Evolutionary conservation across 2,113 vertebrate genomes (phyloP).

Genomic region (Sceloporus tristichus): DNA sequence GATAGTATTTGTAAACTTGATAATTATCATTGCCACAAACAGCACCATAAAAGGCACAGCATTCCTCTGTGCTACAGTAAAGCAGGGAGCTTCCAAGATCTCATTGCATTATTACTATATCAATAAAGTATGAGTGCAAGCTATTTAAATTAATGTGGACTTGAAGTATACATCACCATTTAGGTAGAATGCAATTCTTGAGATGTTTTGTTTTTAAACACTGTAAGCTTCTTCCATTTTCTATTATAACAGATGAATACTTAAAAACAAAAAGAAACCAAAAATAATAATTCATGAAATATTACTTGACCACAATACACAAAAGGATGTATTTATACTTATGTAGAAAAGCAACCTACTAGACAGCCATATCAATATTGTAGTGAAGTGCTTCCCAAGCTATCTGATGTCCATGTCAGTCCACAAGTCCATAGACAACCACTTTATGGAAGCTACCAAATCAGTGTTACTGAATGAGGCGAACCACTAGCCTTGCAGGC

Average conservation of each 20-base stretch:
- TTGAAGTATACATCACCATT: neutral
- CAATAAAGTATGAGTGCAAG: conserved; percentile 18
- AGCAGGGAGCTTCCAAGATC: neutral
- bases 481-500: too few species aligned
- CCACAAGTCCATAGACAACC: too few species aligned
- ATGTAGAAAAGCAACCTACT: neutral
- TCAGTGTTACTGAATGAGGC: too few species aligned
- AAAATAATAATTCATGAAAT: neutral
- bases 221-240: neutral
- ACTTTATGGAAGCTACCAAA: neutral
- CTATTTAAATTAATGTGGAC: conserved; percentile 5
- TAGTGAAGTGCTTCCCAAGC: neutral
- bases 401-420: too few species aligned
- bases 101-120: conserved; percentile 17
- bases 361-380: neutral
- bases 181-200: neutral
- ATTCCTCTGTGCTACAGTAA: neutral
- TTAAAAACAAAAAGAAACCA: neutral
- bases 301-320: neutral
- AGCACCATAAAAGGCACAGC: rapidly evolving
- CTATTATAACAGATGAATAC: neutral
- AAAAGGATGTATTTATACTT: neutral
- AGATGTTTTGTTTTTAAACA: neutral
- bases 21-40: conserved; percentile 12
- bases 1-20: neutral